These are phyloP conservation scores for Perodicticus potto DNA, from an alignment of 2,797 vertebrate genomes.

Conservation along the genomic window DNA sequence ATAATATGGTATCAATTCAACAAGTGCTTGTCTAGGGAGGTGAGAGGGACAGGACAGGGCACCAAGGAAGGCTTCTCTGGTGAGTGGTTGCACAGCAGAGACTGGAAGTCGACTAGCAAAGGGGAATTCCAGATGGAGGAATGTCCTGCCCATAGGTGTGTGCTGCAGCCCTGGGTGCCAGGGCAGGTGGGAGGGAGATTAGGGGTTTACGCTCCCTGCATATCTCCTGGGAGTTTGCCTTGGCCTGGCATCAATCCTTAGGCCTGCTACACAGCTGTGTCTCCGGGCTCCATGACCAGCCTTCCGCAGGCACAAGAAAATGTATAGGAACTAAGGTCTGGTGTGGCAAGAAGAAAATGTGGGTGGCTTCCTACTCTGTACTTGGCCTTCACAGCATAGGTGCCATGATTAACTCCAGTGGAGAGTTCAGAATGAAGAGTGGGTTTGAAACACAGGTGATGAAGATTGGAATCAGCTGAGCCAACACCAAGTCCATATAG, in stretches of 20 bases:
- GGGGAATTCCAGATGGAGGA: background rate
- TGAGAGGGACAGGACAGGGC: background rate
- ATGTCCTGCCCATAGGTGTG: background rate
- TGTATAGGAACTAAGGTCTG: background rate
- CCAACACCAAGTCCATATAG: background rate
- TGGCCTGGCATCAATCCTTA: background rate
- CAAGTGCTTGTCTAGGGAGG: background rate
- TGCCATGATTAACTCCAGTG: fast-evolving
- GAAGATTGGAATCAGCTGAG: background rate
- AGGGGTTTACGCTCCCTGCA: background rate
- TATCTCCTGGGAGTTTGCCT: background rate
- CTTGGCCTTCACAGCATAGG: background rate
- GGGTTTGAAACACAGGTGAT: background rate
- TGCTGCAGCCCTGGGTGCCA: background rate
- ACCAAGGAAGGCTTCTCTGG: background rate
- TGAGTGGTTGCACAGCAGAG: background rate
- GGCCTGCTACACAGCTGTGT: background rate
- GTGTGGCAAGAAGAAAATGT: background rate
- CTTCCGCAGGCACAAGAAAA: background rate
- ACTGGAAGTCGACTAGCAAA: background rate
- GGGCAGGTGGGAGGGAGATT: background rate
- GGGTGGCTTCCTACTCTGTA: background rate
- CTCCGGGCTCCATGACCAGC: background rate
- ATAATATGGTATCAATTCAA: background rate
- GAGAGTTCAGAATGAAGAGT: background rate